A percentile compares a stretch with the other conserved stretches of the same genome.
Evolutionary conservation across 2,113 vertebrate genomes (phyloP).

Genomic region (Cygnus buccinator): DNA sequence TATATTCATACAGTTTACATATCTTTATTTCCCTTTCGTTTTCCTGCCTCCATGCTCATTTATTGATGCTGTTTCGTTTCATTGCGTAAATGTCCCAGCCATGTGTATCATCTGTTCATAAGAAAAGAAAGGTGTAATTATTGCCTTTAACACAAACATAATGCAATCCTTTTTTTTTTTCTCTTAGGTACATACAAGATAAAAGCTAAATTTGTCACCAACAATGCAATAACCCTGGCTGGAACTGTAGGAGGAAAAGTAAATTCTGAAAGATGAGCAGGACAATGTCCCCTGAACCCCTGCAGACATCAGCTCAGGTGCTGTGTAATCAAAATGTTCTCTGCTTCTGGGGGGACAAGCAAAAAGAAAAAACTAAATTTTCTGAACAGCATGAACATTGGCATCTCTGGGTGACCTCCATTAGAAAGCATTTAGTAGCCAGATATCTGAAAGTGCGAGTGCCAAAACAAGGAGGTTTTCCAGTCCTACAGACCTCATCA

Average conservation of each 20-base stretch:
- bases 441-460: not conserved
- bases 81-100: not conserved
- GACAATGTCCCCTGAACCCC: not conserved
- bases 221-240: not conserved
- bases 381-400: not conserved
- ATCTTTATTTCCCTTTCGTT: not conserved
- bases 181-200: rapidly evolving
- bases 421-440: not conserved
- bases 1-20: not conserved
- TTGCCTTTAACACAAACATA: not conserved
- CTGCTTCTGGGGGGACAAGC: not conserved
- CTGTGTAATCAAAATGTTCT: not conserved
- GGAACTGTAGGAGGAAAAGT: not conserved
- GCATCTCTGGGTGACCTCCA: not conserved
- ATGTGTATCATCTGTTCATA: not conserved
- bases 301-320: not conserved
- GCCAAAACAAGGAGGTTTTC: not conserved
- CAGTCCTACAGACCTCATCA: rapidly evolving
- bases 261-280: not conserved
- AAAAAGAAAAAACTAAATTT: not conserved
- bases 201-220: not conserved
- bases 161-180: not conserved
- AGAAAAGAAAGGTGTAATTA: not conserved
- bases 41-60: not conserved
- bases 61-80: not conserved